A percentile compares a stretch with the other conserved stretches of the same genome.
phyloP scores from a whole-genome alignment of 2,888 invertebrate species.

The Polyommatus icarus region DNA sequence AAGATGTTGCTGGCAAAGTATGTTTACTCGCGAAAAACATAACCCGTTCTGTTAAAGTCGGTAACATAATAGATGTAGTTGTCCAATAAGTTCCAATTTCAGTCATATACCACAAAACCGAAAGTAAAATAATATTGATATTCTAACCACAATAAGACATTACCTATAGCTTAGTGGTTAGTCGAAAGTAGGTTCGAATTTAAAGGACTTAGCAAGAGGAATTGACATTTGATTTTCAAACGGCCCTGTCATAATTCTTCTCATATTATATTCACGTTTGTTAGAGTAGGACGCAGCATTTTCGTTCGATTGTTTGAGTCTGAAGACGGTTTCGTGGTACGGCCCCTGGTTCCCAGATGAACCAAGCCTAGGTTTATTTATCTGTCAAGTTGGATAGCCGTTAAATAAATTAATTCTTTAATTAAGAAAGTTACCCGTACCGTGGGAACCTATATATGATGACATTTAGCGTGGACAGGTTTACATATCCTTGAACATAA shows the following conservation, averaged over 20 bases:
- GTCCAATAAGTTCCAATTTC: background rate
- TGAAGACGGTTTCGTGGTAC: too few species aligned
- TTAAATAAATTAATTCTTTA: background rate
- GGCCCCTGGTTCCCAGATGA: too few species aligned
- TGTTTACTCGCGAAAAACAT: too few species aligned
- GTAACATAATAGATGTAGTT: background rate
- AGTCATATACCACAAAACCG: background rate
- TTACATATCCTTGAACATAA: background rate
- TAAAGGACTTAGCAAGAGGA: too few species aligned
- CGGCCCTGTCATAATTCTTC: too few species aligned
- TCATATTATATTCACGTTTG: too few species aligned
- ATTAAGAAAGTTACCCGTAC: constrained; percentile 1
- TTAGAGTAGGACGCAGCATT: too few species aligned
- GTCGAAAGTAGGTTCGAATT: too few species aligned
- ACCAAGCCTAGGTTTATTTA: background rate
- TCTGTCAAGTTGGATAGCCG: background rate
- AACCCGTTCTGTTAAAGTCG: too few species aligned
- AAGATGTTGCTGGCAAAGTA: too few species aligned
- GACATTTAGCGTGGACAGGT: background rate
- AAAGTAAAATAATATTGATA: background rate
- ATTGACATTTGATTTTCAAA: too few species aligned
- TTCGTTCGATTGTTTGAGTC: too few species aligned
- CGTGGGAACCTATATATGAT: background rate
- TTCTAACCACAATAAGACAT: background rate
- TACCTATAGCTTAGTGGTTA: background rate